Percentiles rank a stretch among this genome's conserved stretches.
Evolutionary conservation across 2,797 vertebrate species (phyloP).

Genomic region (Alauda arvensis): DNA sequence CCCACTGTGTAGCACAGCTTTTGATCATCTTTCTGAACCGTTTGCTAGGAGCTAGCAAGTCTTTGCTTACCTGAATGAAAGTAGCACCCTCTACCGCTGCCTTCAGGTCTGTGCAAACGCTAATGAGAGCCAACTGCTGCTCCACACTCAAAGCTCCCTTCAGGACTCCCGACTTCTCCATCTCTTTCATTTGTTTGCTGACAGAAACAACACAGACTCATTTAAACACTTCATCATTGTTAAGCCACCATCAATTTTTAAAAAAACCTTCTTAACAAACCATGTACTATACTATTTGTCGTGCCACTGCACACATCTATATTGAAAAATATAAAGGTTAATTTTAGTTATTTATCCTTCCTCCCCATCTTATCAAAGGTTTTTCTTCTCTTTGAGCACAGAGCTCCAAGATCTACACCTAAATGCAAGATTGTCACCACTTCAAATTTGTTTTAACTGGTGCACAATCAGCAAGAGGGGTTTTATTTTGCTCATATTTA

Average conservation of each 20-base stretch:
- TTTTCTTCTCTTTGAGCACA: background rate
- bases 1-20: background rate
- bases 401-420: background rate
- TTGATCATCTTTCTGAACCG: background rate
- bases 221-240: background rate
- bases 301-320: background rate
- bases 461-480: background rate
- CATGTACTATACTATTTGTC: background rate
- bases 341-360: background rate
- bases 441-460: background rate
- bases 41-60: background rate
- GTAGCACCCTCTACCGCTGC: slow-evolving; percentile 84
- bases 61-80: slow-evolving; percentile 87
- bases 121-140: slow-evolving; percentile 83
- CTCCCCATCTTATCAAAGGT: background rate
- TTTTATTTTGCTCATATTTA: background rate
- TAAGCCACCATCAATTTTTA: background rate
- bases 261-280: background rate
- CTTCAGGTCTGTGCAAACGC: slow-evolving; percentile 76
- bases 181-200: slow-evolving; percentile 83
- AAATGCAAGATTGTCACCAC: background rate
- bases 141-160: slow-evolving; percentile 76
- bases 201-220: background rate
- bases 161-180: slow-evolving; percentile 80
- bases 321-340: background rate